Evolutionary conservation across 1,140 invertebrate genomes (phyloP).

Genomic region (Caligus rogercresseyi): DNA sequence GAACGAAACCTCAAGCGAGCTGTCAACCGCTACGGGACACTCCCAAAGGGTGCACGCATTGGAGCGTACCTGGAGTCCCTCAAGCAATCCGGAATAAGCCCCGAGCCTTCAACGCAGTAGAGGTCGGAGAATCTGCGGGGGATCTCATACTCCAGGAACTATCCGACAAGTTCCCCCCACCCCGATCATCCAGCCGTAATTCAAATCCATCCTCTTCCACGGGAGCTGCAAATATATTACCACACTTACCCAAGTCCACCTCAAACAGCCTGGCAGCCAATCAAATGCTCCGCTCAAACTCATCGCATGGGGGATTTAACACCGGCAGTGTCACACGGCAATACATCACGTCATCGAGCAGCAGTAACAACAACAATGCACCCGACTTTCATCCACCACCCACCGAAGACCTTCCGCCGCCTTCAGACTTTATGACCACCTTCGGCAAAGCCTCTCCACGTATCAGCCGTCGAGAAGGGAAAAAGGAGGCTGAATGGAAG

Average conservation of each 20-base stretch:
- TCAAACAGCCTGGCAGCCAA: constrained; percentile 20
- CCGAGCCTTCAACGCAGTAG: constrained; percentile 22
- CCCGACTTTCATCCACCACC: constrained; percentile 68
- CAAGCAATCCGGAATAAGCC: constrained; percentile 47
- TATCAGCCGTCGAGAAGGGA: constrained; percentile 25
- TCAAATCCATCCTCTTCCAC: background rate
- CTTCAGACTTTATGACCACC: constrained; percentile 40
- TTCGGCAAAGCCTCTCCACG: constrained; percentile 21
- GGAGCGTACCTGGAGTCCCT: constrained; percentile 86
- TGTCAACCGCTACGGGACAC: constrained; percentile 86
- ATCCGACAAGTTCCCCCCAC: constrained; percentile 13
- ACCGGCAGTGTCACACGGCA: background rate
- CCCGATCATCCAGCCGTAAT: constrained; percentile 19
- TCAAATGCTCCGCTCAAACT: constrained; percentile 21
- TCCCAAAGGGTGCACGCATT: constrained; percentile 84
- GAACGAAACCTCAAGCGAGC: constrained; percentile 90
- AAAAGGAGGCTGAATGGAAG: constrained; percentile 17
- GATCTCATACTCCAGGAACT: constrained; percentile 11
- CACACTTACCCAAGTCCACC: constrained; percentile 23
- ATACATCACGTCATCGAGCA: background rate
- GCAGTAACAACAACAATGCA: constrained; percentile 33
- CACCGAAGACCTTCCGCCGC: constrained; percentile 51
- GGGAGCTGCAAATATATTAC: constrained; percentile 20
- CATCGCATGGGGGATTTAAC: constrained; percentile 20
- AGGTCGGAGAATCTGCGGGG: constrained; percentile 7